Percentiles rank a stretch among this genome's conserved stretches.
These are phyloP conservation scores for Phaetusa simplex DNA, from an alignment of 2,113 vertebrate genomes.

Conservation along the genomic window DNA sequence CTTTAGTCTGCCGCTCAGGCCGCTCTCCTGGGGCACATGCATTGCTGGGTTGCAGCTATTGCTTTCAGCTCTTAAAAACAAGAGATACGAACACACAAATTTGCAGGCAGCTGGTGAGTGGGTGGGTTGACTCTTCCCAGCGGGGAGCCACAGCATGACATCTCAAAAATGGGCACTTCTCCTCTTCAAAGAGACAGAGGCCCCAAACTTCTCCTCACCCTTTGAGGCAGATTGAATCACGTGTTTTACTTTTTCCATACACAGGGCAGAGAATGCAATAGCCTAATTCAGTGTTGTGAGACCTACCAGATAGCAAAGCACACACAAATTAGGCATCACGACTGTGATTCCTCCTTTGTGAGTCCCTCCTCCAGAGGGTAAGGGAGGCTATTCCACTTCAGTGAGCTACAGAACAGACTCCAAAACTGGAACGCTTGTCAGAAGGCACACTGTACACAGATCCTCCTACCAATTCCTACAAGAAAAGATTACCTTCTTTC, in stretches of 20 bases:
- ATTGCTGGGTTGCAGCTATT: neutral
- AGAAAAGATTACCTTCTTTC: constrained; percentile 38
- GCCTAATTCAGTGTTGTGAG: neutral
- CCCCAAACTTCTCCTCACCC: neutral
- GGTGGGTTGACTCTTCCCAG: neutral
- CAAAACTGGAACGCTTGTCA: neutral
- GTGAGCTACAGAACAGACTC: neutral
- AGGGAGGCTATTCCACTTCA: neutral
- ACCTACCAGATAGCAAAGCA: neutral
- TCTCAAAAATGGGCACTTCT: neutral
- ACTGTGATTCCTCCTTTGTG: neutral
- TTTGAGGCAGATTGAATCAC: fast-evolving
- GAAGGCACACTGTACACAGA: neutral
- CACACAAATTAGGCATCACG: neutral
- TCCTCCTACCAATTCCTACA: constrained; percentile 30
- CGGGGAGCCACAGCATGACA: neutral
- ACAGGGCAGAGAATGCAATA: neutral
- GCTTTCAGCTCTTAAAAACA: neutral
- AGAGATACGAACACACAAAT: fast-evolving
- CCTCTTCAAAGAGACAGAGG: neutral
- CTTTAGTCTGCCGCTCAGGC: neutral
- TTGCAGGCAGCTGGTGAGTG: neutral
- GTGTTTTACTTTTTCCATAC: neutral
- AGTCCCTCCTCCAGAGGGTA: neutral
- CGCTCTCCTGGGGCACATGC: neutral